Evolutionary conservation across 2,113 vertebrate genomes (phyloP), one percentile per base, ranked within the genome.

Genomic region (Carassius gibelio): DNA sequence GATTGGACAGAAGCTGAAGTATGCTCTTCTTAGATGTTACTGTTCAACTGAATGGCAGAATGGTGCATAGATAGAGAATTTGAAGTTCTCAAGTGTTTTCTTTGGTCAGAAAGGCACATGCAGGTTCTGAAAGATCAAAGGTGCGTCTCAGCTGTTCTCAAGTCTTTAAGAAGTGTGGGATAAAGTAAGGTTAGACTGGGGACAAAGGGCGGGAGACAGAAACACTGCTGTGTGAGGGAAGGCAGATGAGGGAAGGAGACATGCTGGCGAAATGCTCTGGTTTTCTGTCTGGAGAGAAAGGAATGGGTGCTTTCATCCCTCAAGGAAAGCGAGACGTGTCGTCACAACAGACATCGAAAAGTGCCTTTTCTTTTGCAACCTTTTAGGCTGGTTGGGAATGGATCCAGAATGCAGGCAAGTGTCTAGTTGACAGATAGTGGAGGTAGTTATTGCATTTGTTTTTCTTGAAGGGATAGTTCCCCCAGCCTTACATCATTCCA

Each of bases 131-230:
- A 85, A 82, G 83, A 84, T 83, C 81, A 80, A 85, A 88, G 85
- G 61, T 69, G 68, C 13, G 30, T 57, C 74, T 81, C 61, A 57
- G 62, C 86, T 85, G 17, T 81, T 87, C 76, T 72, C 89, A 87
- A 85, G 85, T 71, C 61, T 75, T 30, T 52, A 19, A 15, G 26
- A 81, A 62, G 55, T 82, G 69, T 75, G 79, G 69, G 90, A 88
- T 87, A 81, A 87, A 85, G 89, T 93, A 93, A 94, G 94, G 91
- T 90, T 92, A 94, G 90, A 89, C 92, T 93, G 93, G 90, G 90
- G 55, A 91, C 90, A 85, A 75, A 26, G 83, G 48, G 75, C 1
- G 59, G 76, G 52, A 59, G 90, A 90, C 90, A 91, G 92, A 92
- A 93, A 92, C 90, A 85, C 89, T 88, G 77, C 90, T 88, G 81